Evolutionary conservation across 2,113 vertebrate genomes (phyloP), one percentile per base, ranked within the genome.

Genomic region (Antigone vipio): DNA sequence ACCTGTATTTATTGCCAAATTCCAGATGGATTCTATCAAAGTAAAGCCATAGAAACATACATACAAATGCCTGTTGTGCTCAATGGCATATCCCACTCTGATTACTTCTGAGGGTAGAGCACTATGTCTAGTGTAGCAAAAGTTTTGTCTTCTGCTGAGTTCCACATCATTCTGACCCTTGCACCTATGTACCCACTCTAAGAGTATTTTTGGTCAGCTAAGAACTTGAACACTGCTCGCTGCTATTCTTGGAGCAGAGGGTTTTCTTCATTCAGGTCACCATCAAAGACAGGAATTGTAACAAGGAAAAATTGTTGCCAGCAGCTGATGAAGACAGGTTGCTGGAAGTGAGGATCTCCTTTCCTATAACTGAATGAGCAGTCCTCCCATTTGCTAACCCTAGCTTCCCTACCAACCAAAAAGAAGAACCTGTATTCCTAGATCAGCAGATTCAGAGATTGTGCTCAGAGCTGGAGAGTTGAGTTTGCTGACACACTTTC

Each of bases 1-100:
- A 93, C 38, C n/a, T 92, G 50, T 77, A 55, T 92, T 85, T 85
- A 64, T 67, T 92, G 85, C 88, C 55, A 66, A n/a, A 68, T 96
- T 93, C 55, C 88, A 71, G 71, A 82, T 80, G 60, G 77, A 72
- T 77, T 91, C 63, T 77, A 16, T 88, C 11, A 5, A 86, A 79
- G 32, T 18, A 23, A 72, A 60, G 58, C 29, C 40, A 40, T 5
- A 3, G 53, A 89, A 84, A 76, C 34, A 12, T 15, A 29, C 68
- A 44, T 29, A 55, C 89, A 38, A 87, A 71, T 87, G 52, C 69
- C 44, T 85, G 45, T 76, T 85, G 40, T 79, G 80, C 53, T 82
- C 64, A 38, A 1, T 55, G 66, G 35, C 30, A 5, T 72, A 16
- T 56, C 64, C 47, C 50, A 15, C 73, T 84, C 40, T 52, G 34